phyloP scores from a whole-genome alignment of 2,113 vertebrate species.

The Penelope pileata region DNA sequence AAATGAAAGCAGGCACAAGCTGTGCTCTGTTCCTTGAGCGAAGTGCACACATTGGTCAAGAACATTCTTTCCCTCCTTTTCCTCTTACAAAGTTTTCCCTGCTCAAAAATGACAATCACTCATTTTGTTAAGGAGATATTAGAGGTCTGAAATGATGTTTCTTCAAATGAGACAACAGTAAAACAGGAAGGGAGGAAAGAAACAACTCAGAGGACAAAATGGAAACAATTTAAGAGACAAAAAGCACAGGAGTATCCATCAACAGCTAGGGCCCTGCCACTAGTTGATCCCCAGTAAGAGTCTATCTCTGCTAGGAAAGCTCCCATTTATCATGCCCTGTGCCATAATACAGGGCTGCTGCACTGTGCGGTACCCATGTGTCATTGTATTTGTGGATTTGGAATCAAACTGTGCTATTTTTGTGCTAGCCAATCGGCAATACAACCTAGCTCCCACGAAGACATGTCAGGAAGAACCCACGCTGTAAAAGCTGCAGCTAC shows the following conservation, averaged over 20 bases:
- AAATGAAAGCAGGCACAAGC: not conserved
- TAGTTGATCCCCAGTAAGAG: not conserved
- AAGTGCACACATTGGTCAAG: not conserved
- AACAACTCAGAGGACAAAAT: not conserved
- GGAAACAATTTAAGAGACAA: not conserved
- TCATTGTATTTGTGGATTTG: not conserved
- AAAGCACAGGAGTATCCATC: fast-evolving
- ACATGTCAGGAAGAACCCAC: not conserved
- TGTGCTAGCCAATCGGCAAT: not conserved
- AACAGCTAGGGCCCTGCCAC: not conserved
- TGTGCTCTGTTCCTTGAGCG: not conserved
- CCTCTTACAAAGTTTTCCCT: not conserved
- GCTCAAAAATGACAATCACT: not conserved
- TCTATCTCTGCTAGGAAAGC: not conserved
- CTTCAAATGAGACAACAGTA: not conserved
- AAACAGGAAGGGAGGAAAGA: not conserved
- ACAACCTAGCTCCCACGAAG: not conserved
- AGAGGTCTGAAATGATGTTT: not conserved
- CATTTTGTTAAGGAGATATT: not conserved
- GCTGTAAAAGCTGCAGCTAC: not conserved
- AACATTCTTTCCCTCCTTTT: not conserved
- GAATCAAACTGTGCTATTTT: not conserved
- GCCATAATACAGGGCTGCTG: not conserved
- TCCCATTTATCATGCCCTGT: not conserved
- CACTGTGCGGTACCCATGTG: not conserved